A percentile compares a stretch with the other conserved stretches of the same genome.
Conservation (phyloP, 2,888 invertebrate species). For the Adelognathus sp. region DNA sequence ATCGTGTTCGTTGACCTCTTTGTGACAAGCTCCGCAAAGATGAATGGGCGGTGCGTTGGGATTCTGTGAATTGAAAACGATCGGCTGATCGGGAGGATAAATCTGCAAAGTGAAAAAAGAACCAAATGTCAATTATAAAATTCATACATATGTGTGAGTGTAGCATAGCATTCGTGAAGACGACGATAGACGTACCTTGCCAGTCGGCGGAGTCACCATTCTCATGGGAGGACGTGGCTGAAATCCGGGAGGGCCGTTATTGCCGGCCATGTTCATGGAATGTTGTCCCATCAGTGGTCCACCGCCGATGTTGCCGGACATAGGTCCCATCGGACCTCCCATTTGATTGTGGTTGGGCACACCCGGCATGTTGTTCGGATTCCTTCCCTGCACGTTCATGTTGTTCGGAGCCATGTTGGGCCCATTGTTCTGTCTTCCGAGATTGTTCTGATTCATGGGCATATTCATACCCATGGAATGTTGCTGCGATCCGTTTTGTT, state of each 20-base stretch:
- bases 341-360: slow-evolving; percentile 82
- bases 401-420: slow-evolving; percentile 86
- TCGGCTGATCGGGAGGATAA: slow-evolving; percentile 97
- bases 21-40: slow-evolving; percentile 98
- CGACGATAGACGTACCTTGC: slow-evolving; percentile 85
- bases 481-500: slow-evolving; percentile 75
- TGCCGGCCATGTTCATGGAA: slow-evolving; percentile 81
- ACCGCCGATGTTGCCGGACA: slow-evolving; percentile 82
- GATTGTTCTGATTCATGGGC: slow-evolving; percentile 74
- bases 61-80: slow-evolving; percentile 99
- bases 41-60: slow-evolving; percentile 99
- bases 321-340: slow-evolving; percentile 64
- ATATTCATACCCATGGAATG: slow-evolving; percentile 77
- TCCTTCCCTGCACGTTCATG: slow-evolving; percentile 77
- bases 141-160: background rate
- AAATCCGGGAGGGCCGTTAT: slow-evolving; percentile 82
- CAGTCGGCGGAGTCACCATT: slow-evolving; percentile 96
- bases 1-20: slow-evolving; percentile 99
- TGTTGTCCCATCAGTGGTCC: slow-evolving; percentile 82
- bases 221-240: slow-evolving; percentile 84
- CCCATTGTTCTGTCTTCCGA: slow-evolving; percentile 87
- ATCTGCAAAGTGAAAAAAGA: slow-evolving; percentile 79
- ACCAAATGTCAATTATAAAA: background rate
- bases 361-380: slow-evolving; percentile 86
- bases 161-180: no score